Evolutionary conservation across 2,797 vertebrate species (phyloP), one percentile per base, ranked within the genome.

Genomic region (Poliocrania exsul): DNA sequence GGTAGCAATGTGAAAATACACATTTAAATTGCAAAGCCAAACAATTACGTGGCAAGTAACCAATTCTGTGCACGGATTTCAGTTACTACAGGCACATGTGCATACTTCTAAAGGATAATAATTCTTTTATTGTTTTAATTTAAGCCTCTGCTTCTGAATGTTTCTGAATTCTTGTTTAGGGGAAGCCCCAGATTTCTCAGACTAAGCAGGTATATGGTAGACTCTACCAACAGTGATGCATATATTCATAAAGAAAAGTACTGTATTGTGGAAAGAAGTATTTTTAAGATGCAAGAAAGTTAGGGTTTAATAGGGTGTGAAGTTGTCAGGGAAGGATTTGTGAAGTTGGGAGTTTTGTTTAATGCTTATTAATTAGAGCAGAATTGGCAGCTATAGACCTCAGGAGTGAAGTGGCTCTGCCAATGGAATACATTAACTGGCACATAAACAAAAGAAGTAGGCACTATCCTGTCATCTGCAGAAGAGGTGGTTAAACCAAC

Each of bases 331-430:
- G 46, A 94, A 93, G 86, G 69, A 93, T 89, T 87, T 88, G 64
- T 92, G 83, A 81, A 84, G 35, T 31, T 93, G 81, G 51, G 67
- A 90, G 62, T 94, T 88, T 60, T 82, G 64, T 84, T 88, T 90
- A 92, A 92, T 65, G 81, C 64, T 93, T 91, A 86, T 88, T 95
- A 95, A 92, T 88, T 88, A 78, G 56, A 94, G 62, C 20, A 66
- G 88, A 92, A 96, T 71, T 91, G 92, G 90, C 71, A 96, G 75
- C 46, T 79, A 67, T 25, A 89, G 85, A 89, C 53, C 57, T 82
- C 72, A 90, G 31, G 61, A 88, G 73, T 51, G 50, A 94, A 72
- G 50, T 37, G 50, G 18, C 56, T 92, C 61, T 94, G 88, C 73
- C 87, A 86, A 61, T 37, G 46, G 67, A 93, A 86, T 60, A 87